These are phyloP conservation scores for Limosa lapponica DNA, from an alignment of 2,797 vertebrate species.

Conservation along the genomic window DNA sequence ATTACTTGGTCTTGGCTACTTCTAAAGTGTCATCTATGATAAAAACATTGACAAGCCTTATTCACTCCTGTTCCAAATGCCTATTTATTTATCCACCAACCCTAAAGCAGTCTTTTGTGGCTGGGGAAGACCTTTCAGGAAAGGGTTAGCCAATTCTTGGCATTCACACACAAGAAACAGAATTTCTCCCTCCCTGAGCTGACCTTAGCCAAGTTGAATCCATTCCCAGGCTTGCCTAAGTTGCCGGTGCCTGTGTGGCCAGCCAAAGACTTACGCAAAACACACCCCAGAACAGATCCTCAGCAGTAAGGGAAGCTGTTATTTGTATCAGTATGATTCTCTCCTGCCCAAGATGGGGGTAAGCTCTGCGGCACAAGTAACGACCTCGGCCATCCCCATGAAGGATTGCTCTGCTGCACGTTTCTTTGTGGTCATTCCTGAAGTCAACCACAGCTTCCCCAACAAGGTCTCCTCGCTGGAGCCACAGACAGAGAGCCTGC, in stretches of 20 bases:
- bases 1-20: neutral
- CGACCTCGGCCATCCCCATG: fast-evolving
- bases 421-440: neutral
- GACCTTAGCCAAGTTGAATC: neutral
- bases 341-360: neutral
- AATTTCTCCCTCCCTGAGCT: neutral
- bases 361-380: neutral
- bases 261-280: neutral
- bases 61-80: neutral
- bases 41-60: neutral
- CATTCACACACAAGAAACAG: neutral
- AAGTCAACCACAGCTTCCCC: neutral
- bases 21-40: neutral
- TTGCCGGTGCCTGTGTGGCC: neutral
- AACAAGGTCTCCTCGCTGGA: neutral
- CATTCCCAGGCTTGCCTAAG: neutral
- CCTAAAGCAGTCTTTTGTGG: neutral
- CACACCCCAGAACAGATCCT: neutral
- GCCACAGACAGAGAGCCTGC: fast-evolving
- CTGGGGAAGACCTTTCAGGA: neutral
- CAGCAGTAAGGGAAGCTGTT: neutral
- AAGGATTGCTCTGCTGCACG: neutral
- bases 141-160: neutral
- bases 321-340: neutral
- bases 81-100: neutral